Conservation (phyloP, 2,113 vertebrate species). For the Sterrhoptilus dennistouni region DNA sequence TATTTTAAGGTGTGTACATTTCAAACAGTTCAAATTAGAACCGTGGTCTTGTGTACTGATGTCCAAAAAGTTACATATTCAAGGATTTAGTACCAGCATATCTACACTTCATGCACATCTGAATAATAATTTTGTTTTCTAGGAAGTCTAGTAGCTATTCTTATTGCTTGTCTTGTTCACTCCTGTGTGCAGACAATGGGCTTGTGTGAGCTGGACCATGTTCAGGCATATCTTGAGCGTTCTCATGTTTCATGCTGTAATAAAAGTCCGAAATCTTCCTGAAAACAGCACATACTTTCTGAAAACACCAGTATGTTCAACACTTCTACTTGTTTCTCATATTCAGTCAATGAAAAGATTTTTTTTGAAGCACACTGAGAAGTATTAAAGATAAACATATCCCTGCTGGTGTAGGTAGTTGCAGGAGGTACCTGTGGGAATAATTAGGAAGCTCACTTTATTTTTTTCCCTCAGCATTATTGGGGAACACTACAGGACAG, state of each 20-base stretch:
- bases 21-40: neutral
- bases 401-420: neutral
- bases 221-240: neutral
- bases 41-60: neutral
- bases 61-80: neutral
- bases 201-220: neutral
- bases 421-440: neutral
- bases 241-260: neutral
- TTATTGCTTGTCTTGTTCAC: neutral
- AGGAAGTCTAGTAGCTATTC: neutral
- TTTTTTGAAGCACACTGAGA: neutral
- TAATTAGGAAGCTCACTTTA: neutral
- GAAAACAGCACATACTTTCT: neutral
- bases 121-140: neutral
- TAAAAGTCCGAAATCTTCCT: neutral
- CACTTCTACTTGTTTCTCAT: neutral
- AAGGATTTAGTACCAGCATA: neutral
- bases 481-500: fast-evolving
- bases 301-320: neutral
- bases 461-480: neutral
- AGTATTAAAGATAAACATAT: neutral
- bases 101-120: neutral
- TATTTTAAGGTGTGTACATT: neutral
- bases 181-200: neutral
- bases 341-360: neutral